Evolutionary conservation across 92 coral and sea anemone species (phyloP).

Genomic region (Siderastrea siderea): DNA sequence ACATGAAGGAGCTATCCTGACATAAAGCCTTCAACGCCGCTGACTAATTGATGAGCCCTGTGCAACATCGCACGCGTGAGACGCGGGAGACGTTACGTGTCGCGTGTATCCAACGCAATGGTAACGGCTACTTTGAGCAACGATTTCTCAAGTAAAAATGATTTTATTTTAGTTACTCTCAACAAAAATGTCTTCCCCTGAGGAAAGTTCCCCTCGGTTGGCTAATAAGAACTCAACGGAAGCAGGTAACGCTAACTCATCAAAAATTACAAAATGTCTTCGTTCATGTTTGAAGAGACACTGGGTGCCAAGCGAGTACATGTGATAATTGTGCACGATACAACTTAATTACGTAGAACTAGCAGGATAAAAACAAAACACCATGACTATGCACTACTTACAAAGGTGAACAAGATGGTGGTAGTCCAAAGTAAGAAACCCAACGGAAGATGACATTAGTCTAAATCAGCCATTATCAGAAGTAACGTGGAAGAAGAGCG

Average conservation of each 20-base stretch:
- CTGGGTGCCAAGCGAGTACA: too few relatives aligned
- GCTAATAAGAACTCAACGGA: not conserved
- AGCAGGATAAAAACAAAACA: not conserved
- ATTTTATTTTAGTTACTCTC: not conserved
- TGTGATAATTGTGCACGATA: too few relatives aligned
- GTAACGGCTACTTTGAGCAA: not conserved
- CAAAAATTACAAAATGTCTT: too few relatives aligned
- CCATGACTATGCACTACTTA: not conserved
- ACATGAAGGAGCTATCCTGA: conserved; percentile 14
- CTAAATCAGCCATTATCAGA: too few relatives aligned
- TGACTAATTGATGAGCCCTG: conserved; percentile 14
- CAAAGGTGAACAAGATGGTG: not conserved
- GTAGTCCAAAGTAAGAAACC: not conserved
- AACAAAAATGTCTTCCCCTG: not conserved
- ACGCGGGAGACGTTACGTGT: not conserved
- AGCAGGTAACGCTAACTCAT: not conserved
- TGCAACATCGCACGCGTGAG: not conserved
- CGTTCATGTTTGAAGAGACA: too few relatives aligned
- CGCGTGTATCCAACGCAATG: not conserved
- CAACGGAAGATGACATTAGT: not conserved
- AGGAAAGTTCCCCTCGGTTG: conserved; percentile 7
- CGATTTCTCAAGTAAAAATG: not conserved
- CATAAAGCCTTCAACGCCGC: conserved; percentile 36
- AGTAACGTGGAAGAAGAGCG: too few relatives aligned
- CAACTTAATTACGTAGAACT: too few relatives aligned